phyloP scores from a whole-genome alignment of 1,140 invertebrate species.

The Saccostrea echinata region DNA sequence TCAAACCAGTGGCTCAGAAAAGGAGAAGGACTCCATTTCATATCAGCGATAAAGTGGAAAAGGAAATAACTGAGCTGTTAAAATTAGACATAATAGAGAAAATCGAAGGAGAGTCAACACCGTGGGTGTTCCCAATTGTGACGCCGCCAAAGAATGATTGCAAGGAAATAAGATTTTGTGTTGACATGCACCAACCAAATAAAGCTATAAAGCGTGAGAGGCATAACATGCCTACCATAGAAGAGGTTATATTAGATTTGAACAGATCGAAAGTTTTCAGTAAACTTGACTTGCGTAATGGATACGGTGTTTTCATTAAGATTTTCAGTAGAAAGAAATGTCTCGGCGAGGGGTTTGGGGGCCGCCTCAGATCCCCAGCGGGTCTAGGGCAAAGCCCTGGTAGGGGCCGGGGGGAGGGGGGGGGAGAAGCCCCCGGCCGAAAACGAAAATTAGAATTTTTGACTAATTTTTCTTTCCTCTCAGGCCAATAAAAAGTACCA shows the following conservation, averaged over 20 bases:
- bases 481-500: no score
- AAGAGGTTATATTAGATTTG: slow-evolving; percentile 67
- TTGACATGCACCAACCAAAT: slow-evolving; percentile 70
- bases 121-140: slow-evolving; percentile 57
- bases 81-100: slow-evolving; percentile 63
- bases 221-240: slow-evolving; percentile 66
- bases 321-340: no score
- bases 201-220: slow-evolving; percentile 64
- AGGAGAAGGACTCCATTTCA: slow-evolving; percentile 44
- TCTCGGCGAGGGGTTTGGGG: no score
- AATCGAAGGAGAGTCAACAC: slow-evolving; percentile 51
- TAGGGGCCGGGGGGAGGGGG: no score
- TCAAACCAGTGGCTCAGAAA: slow-evolving; percentile 45
- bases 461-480: no score
- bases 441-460: no score
- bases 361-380: no score
- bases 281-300: slow-evolving; percentile 60
- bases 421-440: no score
- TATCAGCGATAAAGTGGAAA: slow-evolving; percentile 56
- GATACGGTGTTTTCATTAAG: no score
- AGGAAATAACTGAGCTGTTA: slow-evolving; percentile 58
- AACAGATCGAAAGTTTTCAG: slow-evolving; percentile 59
- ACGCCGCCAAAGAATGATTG: slow-evolving; percentile 51
- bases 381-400: no score
- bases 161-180: slow-evolving; percentile 64